Evolutionary conservation across 2,888 invertebrate genomes (phyloP).

Genomic region (Adineta ricciae): DNA sequence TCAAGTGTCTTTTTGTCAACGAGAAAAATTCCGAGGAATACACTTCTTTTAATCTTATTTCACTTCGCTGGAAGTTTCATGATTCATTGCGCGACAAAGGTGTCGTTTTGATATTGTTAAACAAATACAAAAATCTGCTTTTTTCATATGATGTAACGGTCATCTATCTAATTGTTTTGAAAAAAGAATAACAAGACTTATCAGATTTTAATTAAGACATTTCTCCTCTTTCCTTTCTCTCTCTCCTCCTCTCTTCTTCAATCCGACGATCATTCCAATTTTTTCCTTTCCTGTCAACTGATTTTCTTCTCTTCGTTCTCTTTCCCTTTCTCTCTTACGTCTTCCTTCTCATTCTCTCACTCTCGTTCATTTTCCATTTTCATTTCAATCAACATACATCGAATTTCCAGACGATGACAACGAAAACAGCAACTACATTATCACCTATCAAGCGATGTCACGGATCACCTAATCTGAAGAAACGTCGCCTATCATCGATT

Average conservation of each 20-base stretch:
- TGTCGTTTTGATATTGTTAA: neutral
- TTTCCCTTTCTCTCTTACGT: neutral
- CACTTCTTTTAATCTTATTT: neutral
- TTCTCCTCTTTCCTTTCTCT: neutral
- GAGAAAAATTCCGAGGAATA: neutral
- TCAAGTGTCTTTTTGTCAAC: neutral
- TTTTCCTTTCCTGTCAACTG: neutral
- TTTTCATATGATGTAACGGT: neutral
- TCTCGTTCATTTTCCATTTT: neutral
- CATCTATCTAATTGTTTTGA: neutral
- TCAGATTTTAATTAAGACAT: neutral
- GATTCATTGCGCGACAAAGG: neutral
- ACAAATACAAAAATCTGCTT: neutral
- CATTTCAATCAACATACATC: neutral
- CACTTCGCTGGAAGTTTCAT: neutral
- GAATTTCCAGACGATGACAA: neutral
- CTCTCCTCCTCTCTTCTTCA: neutral
- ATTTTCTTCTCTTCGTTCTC: neutral
- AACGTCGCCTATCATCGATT: neutral
- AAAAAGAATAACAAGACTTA: neutral
- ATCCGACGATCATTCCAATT: neutral
- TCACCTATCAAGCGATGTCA: neutral
- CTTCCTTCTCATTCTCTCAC: neutral
- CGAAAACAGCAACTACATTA: neutral
- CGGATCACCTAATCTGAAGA: neutral